Evolutionary conservation across 2,888 invertebrate genomes (phyloP).

Genomic region (Agrypnus murinus): DNA sequence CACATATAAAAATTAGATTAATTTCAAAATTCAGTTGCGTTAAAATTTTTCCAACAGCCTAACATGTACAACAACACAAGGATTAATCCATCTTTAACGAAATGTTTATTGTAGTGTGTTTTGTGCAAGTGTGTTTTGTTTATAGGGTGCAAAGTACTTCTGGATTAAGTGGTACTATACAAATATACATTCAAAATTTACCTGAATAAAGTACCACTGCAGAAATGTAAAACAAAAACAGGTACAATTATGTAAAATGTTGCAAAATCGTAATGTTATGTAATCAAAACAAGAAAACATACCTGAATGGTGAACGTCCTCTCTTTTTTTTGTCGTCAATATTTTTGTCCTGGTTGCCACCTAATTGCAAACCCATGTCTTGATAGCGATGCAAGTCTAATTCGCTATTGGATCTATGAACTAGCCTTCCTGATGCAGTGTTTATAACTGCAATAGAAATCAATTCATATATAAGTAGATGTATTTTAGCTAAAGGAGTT

Average conservation of each 20-base stretch:
- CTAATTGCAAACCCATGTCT: conserved; percentile 72
- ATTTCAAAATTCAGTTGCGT: no score
- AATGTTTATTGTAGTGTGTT: conserved; percentile 6
- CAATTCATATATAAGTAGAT: no score
- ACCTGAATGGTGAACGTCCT: conserved; percentile 94
- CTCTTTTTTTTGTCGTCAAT: conserved; percentile 79
- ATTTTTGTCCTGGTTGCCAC: conserved; percentile 61
- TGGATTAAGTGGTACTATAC: conserved; percentile 30
- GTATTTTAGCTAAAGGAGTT: no score
- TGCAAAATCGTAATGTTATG: conserved; percentile 23
- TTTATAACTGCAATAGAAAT: conserved; percentile 54
- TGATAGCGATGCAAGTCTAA: conserved; percentile 84
- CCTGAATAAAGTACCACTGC: conserved; percentile 55
- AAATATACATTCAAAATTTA: conserved; percentile 48
- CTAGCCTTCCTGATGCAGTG: conserved; percentile 63
- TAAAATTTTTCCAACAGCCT: no score
- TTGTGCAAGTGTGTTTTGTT: conserved; percentile 26
- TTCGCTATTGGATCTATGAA: conserved; percentile 85
- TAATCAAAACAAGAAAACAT: conserved; percentile 18
- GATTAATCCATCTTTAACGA: not conserved
- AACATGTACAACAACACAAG: no score
- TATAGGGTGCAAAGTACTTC: conserved; percentile 18
- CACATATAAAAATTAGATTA: conserved; percentile 45
- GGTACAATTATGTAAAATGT: conserved; percentile 31
- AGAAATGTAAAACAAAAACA: conserved; percentile 52